Evolutionary conservation across 2,888 invertebrate genomes (phyloP), one percentile per base, ranked within the genome.

Genomic region (Acleris holmiana): DNA sequence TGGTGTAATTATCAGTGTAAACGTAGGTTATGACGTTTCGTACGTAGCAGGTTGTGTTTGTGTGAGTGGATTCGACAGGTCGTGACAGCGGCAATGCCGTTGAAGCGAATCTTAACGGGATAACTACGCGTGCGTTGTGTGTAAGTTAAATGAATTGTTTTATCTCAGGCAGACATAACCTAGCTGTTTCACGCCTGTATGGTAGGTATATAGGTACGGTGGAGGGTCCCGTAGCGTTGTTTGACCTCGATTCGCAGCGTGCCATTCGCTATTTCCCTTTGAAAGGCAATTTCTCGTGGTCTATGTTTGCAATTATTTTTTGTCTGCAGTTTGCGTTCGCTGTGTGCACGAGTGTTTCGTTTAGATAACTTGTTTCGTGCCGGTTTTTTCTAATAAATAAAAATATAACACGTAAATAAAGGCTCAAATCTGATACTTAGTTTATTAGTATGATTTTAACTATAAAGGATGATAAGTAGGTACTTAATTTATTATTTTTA

Each of bases 41-140:
- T 85, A 84, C 80, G 75, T 79, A 84, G 83, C 84, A 58, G 76
- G 83, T 81, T 83, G 82, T 83, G 82, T 84, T 80, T 84, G 91
- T 86, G 89, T 83, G 89, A 85, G 84, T 85, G 84, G 69, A 70
- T 73, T 73, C 75, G 64, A 65, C 58, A 66, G 66, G 72, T 77
- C 77, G 77, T 85, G 87, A 85, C 86, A 86, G 88, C 44, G 17
- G 44, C 87, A 86, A 85, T 86, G 88, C 85, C 85, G 88, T 88
- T 87, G 86, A 81, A 89, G 89, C 89, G 89, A 89, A 88, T 86
- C 88, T 88, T 85, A 91, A 91, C 91, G 90, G 91, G 85, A 90
- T 84, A 82, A 75, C 68, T 70, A 76, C 85, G 84, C 83, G 82
- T 85, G 86, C 85, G 83, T 73, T 82, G 80, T 78, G 86, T 68